These are phyloP conservation scores for Triplophysa yarkandensis DNA, from an alignment of 2,797 vertebrate genomes.

Conservation along the genomic window DNA sequence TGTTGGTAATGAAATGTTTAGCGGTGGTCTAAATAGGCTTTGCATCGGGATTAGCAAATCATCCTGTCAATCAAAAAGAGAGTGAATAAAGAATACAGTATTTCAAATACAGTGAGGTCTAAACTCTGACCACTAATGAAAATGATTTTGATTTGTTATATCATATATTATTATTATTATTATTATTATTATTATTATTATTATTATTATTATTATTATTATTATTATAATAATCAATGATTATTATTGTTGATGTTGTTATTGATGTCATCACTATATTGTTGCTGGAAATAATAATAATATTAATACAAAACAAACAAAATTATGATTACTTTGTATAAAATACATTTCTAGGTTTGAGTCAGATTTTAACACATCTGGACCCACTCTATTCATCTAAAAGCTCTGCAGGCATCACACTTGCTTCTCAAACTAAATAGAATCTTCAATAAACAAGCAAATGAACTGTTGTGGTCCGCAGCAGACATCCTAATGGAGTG, in stretches of 20 bases:
- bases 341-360: background rate
- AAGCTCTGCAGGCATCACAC: background rate
- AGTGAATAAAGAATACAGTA: background rate
- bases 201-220: too few relatives aligned
- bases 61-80: constrained; percentile 65
- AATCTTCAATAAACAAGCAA: background rate
- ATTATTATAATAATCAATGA: too few relatives aligned
- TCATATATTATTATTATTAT: too few relatives aligned
- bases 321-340: too few relatives aligned
- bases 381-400: background rate
- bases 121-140: background rate
- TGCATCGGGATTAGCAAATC: constrained; percentile 60
- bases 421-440: background rate
- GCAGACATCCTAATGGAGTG: constrained; percentile 32
- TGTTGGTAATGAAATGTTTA: constrained; percentile 58
- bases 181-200: too few relatives aligned
- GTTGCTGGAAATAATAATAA: too few relatives aligned
- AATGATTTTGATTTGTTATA: background rate
- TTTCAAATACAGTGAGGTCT: background rate
- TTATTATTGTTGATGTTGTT: too few relatives aligned
- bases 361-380: background rate
- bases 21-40: constrained; percentile 56
- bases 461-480: constrained; percentile 4
- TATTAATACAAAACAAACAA: too few relatives aligned
- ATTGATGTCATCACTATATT: too few relatives aligned